Percentiles rank a stretch among this genome's conserved stretches.
phyloP scores from a whole-genome alignment of 2,113 vertebrate species.

The Anhinga anhinga region DNA sequence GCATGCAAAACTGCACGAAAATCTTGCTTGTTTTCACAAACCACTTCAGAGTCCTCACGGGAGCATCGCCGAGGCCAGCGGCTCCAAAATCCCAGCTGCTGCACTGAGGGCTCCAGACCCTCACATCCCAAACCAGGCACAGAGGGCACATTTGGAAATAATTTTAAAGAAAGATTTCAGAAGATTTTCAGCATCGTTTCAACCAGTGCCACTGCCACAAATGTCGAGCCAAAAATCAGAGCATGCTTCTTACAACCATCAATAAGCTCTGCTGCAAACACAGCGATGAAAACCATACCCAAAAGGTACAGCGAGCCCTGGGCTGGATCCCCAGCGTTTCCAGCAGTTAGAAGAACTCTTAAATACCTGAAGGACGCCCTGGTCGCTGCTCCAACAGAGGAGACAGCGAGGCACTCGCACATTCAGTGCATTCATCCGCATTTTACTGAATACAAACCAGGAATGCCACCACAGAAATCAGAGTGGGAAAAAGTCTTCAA shows the following conservation, averaged over 20 bases:
- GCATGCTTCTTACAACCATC: not conserved
- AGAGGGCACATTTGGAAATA: not conserved
- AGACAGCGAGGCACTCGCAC: accelerated
- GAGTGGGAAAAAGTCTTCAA: not conserved
- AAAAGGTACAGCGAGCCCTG: not conserved
- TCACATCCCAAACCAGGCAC: not conserved
- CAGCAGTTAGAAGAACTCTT: not conserved
- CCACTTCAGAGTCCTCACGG: not conserved
- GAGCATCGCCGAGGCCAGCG: not conserved
- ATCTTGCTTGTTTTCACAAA: not conserved
- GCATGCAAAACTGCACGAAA: not conserved
- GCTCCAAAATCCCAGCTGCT: not conserved
- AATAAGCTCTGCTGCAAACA: not conserved
- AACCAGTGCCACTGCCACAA: not conserved
- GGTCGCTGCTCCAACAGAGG: not conserved
- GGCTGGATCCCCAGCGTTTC: not conserved
- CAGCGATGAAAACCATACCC: not conserved
- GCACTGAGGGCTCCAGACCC: not conserved
- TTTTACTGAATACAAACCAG: not conserved
- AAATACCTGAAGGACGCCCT: not conserved
- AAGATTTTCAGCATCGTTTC: not conserved
- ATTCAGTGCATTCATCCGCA: not conserved
- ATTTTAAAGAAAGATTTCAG: not conserved
- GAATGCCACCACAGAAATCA: not conserved
- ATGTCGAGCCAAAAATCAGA: not conserved